Conservation (phyloP, 2,888 invertebrate genomes). For the Pegoplata infirma region DNA sequence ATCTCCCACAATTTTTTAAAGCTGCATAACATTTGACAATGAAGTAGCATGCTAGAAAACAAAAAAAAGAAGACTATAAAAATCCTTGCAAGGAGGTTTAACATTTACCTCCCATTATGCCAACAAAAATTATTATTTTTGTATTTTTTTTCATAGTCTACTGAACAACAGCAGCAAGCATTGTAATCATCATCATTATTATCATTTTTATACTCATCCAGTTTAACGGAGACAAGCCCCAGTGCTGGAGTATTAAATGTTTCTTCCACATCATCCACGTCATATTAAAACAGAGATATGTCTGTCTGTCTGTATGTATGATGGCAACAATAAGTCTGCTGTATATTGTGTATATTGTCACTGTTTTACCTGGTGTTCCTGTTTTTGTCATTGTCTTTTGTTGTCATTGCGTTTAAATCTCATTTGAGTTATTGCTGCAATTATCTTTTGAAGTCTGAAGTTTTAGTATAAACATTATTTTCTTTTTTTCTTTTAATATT, state of each 20-base stretch:
- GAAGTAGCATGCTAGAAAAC: no score
- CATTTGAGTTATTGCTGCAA: constrained; percentile 77
- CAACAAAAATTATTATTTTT: constrained; percentile 25
- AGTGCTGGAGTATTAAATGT: constrained; percentile 30
- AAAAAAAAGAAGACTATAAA: constrained; percentile 7
- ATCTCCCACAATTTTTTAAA: constrained; percentile 47
- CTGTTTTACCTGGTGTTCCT: constrained; percentile 60
- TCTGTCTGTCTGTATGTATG: not conserved
- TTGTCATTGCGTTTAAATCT: constrained; percentile 71
- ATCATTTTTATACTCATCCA: constrained; percentile 24
- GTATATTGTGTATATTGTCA: constrained; percentile 72
- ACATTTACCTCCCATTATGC: constrained; percentile 32
- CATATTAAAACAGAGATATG: not conserved
- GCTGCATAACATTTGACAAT: constrained; percentile 49
- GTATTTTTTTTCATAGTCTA: constrained; percentile 47
- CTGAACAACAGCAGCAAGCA: constrained; percentile 41
- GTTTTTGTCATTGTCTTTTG: constrained; percentile 38
- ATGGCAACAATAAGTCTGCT: constrained; percentile 34
- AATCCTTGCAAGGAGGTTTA: constrained; percentile 31
- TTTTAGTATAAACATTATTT: constrained; percentile 43
- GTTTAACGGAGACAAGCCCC: not conserved
- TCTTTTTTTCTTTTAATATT: constrained; percentile 32
- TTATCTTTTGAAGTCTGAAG: constrained; percentile 70
- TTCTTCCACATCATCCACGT: constrained; percentile 28
- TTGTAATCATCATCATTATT: constrained; percentile 45